Evolutionary conservation across 2,797 vertebrate species (phyloP), one percentile per base, ranked within the genome.

Genomic region (Craterocephalus amniculus): DNA sequence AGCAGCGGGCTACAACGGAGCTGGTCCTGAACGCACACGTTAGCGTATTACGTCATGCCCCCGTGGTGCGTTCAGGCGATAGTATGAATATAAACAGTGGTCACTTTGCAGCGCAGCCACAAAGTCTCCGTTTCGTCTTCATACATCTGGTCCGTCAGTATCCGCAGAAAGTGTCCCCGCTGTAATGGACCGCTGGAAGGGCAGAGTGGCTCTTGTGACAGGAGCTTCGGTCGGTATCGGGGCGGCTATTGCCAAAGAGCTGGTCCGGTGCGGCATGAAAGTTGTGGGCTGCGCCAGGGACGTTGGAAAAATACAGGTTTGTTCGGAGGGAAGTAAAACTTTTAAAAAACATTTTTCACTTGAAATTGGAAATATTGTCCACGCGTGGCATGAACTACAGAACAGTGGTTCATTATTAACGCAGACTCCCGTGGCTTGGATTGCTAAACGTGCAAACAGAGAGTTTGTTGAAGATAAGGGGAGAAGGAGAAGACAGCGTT

Each of bases 181-280:
- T 13, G 70, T 55, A 74, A 96, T 96, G 96, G 92, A 96, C 80
- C 93, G 95, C 75, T 97, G 96, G 96, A 81, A 70, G 71, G 94
- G 89, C 65, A 94, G 95, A 58, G 94, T 96, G 70, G 96, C 95
- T 18, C 87, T 97, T 65, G 95, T 97, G 74, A 97, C 95, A 16
- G 95, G 96, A 40, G 95, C 96, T 20, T 96, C 95, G 11, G 94
- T 89, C 58, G 95, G 95, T 59, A 96, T 96, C 63, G 95, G 96
- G 6, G 95, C 95, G 51, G 92, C 94, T 2, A 81, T 95, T 49
- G 93, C 92, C 9, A 88, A 91, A 65, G 94, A 94, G 61, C 86
- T 96, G 78, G 96, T 96, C 69, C 94, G 94, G 55, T 86, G 83
- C 67, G 95, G 96, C 24, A 94, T 96, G 94, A 95, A 92, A 76